A percentile compares a stretch with the other conserved stretches of the same genome.
phyloP scores from a whole-genome alignment of 2,888 invertebrate species.

The Drosophila aldrichi region DNA sequence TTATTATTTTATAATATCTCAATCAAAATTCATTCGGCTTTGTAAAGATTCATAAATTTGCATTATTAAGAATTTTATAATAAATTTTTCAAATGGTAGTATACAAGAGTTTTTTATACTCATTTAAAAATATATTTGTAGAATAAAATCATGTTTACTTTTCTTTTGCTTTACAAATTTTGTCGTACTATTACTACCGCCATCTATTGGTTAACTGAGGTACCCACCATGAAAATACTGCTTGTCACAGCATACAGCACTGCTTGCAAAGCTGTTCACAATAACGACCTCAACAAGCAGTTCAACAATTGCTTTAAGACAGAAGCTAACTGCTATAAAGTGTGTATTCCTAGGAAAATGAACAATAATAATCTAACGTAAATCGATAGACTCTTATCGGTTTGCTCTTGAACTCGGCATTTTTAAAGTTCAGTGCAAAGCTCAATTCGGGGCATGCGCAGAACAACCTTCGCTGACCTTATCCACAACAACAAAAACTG shows the following conservation, averaged over 20 bases:
- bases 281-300: background rate
- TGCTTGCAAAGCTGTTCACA: background rate
- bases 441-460: conserved; percentile 64
- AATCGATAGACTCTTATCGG: conserved; percentile 11
- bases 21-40: too few species aligned
- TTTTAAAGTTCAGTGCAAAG: conserved; percentile 29
- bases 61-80: too few species aligned
- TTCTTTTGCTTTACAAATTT: too few species aligned
- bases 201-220: background rate
- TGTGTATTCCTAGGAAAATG: background rate
- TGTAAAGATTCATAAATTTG: too few species aligned
- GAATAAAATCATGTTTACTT: too few species aligned
- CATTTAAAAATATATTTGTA: too few species aligned
- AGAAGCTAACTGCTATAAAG: background rate
- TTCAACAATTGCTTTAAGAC: background rate
- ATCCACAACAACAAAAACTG: conserved; percentile 20
- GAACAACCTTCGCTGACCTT: conserved; percentile 51
- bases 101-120: too few species aligned
- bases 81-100: too few species aligned
- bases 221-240: background rate
- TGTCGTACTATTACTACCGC: background rate
- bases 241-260: background rate
- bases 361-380: background rate
- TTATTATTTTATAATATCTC: too few species aligned
- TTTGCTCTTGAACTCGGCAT: background rate